Evolutionary conservation across 2,797 vertebrate genomes (phyloP).

Genomic region (Ficedula albicollis): DNA sequence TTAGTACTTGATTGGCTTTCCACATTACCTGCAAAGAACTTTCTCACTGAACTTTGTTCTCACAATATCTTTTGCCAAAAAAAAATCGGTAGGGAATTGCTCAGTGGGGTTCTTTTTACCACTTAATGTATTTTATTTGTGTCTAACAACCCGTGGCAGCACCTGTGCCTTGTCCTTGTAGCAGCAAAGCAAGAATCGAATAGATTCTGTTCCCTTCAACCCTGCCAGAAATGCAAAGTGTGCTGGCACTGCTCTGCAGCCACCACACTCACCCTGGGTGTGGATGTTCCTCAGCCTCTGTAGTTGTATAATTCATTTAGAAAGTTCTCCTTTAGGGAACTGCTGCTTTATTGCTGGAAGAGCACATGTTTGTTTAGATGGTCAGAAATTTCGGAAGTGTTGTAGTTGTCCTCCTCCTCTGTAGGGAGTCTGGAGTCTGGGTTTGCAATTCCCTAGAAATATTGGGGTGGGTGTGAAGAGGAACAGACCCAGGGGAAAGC

Average conservation of each 20-base stretch:
- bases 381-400: accelerated
- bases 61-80: neutral
- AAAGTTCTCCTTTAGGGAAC: accelerated
- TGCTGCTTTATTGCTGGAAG: neutral
- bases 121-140: neutral
- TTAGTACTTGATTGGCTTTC: neutral
- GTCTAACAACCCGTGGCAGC: neutral
- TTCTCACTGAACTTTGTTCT: neutral
- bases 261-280: accelerated
- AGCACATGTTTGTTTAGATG: neutral
- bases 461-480: no score
- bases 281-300: neutral
- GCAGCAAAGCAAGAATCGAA: no score
- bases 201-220: accelerated
- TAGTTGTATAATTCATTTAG: accelerated
- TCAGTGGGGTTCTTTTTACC: accelerated
- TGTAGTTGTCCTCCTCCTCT: neutral
- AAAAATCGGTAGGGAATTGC: neutral
- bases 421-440: no score
- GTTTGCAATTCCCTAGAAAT: no score
- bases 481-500: no score
- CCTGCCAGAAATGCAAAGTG: neutral
- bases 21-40: accelerated
- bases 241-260: neutral
- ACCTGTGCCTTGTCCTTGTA: neutral